Base-by-base conservation (phyloP, 2,888 invertebrate species). In the Ditula angustiorana region DNA sequence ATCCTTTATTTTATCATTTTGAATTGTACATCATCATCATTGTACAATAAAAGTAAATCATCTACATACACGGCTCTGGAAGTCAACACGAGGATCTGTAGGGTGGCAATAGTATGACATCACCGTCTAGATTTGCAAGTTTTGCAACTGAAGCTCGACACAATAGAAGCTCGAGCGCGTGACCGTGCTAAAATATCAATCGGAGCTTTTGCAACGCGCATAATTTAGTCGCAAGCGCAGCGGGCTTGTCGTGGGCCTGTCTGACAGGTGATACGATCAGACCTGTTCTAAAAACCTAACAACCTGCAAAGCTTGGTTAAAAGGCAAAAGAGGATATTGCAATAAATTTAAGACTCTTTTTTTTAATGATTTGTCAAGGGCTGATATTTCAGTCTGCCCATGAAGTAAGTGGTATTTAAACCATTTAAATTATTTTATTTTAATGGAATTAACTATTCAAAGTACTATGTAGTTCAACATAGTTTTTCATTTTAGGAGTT, bases 111-210 rank as follows among this genome's bases (percentile, higher is more conserved):
- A 26, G 11, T 5, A 21, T 50, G 50, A 50, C 50, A 19, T 50
- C 50, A 50, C n/a, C 35, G 23, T n/a, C 30, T 2, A 35, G 21
- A 30, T 19, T 50, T 3, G 35, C 35, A 24, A 23, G 53, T 53
- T 35, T 53, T 53, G 53, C 53, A 53, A 53, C 10, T 11, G 21
- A 53, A 53, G 53, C 53, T 35, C 53, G 10, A 49, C 23, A 52
- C 52, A 53, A 53, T 53, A 53, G 53, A 46, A 13, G 33, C 52
- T 21, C 33, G 50, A 30, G n/a, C 53, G 33, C 53, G 53, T 53
- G 53, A 53, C 35, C 53, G 8, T 53, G 53, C 53, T 23, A 53
- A 35, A 53, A 53, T 53, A 53, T 53, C 53, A 35, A 53, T 53
- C 35, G 53, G 26, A 52, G 52, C 35, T 53, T 53, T 53, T 53